Base-by-base conservation (phyloP, 2,888 invertebrate species). In the Lypha dubia region DNA sequence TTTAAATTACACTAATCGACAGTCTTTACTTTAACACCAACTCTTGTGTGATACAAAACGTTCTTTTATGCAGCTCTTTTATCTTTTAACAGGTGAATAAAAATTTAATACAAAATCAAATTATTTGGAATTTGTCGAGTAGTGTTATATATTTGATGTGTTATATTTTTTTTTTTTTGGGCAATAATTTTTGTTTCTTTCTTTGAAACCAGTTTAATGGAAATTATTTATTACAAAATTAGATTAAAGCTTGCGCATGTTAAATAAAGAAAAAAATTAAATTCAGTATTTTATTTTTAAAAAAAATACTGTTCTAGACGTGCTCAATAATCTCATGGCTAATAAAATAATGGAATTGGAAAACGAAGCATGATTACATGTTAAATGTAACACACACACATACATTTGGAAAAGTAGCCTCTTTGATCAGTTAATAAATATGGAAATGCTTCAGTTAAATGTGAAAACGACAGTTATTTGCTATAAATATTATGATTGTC, bases 261-360 rank as follows among this genome's bases (percentile, higher is more conserved):
- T 65, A 22, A 65, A 49, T 79, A 11, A 28, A 20, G 17, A 7
- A 28, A 28, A 20, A 49, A 49, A 79, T 56, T 56, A 49, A 71
- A 73, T 41, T 49, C 35, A 22, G 6, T 58, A 46, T 22, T 49
- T 53, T 17, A 53, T 51, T n/a, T n/a, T n/a, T n/a, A n/a, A n/a
- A n/a, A 49, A 46, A 51, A 44, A 60, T 11, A n/a, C n/a, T n/a
- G n/a, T 60, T 74, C 67, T 68, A 60, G 49, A 8, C 35, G 58
- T 38, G 75, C 49, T 76, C 70, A 56, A 63, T 70, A 81, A 81
- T 70, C 62, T 68, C 46, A 84, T 84, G 81, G 73, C 75, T 77
- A 74, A 81, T 77, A 74, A 81, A 70, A 70, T 62, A 71, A 80
- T 60, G 76, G 73, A 80, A 77, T 80, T 73, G 81, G 70, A 70